These are phyloP conservation scores for Papilio gigon DNA, from an alignment of 2,888 invertebrate species.

Conservation along the genomic window DNA sequence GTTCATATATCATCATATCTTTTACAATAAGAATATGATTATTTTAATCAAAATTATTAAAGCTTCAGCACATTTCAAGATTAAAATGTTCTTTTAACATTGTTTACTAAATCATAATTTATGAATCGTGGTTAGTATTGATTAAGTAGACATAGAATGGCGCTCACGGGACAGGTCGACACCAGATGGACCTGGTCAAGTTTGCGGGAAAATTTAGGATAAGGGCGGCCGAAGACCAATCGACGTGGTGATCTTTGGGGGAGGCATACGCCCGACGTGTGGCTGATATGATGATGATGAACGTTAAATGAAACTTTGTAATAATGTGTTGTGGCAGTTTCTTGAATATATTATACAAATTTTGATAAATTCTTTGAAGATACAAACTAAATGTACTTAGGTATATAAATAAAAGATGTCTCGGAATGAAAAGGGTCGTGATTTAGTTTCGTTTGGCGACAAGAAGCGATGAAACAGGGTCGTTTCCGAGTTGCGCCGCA, in stretches of 20 bases:
- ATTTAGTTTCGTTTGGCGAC: conserved; percentile 44
- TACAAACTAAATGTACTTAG: conserved; percentile 25
- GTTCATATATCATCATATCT: neutral
- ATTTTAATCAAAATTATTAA: neutral
- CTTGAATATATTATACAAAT: conserved; percentile 12
- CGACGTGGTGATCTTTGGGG: too few species aligned
- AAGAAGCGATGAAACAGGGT: conserved; percentile 20
- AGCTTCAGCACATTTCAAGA: neutral
- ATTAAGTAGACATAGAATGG: too few species aligned
- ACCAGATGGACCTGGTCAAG: too few species aligned
- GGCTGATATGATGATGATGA: too few species aligned
- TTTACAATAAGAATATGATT: neutral
- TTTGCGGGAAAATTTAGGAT: too few species aligned
- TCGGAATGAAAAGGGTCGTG: conserved; percentile 53
- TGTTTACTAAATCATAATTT: conserved; percentile 18
- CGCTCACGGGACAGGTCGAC: too few species aligned
- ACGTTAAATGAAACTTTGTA: neutral
- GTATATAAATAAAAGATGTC: conserved; percentile 38
- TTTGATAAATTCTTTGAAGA: conserved; percentile 31
- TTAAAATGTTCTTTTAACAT: neutral
- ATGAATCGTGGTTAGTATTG: neutral
- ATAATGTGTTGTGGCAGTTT: conserved; percentile 23
- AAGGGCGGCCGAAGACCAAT: too few species aligned
- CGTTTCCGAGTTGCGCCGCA: conserved; percentile 14
- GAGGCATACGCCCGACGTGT: too few species aligned